Evolutionary conservation across 2,888 invertebrate species (phyloP).

Genomic region (Xanthorhoe spadicearia): DNA sequence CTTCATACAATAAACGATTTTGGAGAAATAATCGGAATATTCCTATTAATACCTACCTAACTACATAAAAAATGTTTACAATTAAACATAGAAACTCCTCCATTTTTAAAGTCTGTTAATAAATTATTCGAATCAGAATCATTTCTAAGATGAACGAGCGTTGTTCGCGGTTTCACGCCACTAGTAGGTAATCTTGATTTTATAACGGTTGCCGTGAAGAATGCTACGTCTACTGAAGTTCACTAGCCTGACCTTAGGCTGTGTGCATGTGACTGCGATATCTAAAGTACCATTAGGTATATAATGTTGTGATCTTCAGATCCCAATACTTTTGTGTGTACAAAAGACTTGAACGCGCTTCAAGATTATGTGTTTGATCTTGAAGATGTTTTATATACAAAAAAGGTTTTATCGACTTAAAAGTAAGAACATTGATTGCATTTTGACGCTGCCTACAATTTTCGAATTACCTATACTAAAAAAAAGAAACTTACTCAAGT

Average conservation of each 20-base stretch:
- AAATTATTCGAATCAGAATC: neutral
- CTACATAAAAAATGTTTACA: too few relatives aligned
- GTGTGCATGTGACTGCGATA: neutral
- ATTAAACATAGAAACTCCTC: too few relatives aligned
- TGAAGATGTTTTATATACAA: neutral
- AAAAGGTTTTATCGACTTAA: neutral
- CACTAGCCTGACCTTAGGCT: slow-evolving; percentile 11
- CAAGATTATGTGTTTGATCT: neutral
- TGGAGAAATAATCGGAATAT: too few relatives aligned
- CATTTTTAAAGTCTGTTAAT: too few relatives aligned
- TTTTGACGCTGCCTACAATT: too few relatives aligned
- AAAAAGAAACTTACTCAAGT: too few relatives aligned
- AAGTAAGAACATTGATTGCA: too few relatives aligned
- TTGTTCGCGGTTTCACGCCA: slow-evolving; percentile 24
- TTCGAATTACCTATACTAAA: too few relatives aligned
- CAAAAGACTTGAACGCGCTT: slow-evolving; percentile 26
- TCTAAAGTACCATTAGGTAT: neutral
- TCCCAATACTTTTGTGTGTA: neutral
- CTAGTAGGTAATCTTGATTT: slow-evolving; percentile 33
- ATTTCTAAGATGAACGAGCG: slow-evolving; percentile 34
- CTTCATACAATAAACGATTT: too few relatives aligned
- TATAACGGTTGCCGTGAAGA: slow-evolving; percentile 30
- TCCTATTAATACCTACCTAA: too few relatives aligned
- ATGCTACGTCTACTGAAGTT: slow-evolving; percentile 27
- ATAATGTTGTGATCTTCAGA: neutral